Base-by-base conservation (phyloP, 2,113 vertebrate species). In the Tinamus guttatus region DNA sequence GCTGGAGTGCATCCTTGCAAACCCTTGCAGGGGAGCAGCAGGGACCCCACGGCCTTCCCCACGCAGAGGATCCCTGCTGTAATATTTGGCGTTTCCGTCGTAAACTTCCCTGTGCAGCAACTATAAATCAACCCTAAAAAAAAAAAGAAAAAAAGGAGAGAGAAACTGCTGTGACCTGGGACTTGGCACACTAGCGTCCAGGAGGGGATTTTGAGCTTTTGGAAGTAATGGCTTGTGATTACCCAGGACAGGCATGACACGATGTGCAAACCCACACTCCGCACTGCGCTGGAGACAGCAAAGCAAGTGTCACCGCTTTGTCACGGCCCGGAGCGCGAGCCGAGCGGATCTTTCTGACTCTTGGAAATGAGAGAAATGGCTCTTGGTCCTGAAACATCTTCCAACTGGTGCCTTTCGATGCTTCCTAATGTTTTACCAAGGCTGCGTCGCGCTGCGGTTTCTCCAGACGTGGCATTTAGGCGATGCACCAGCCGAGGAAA, bases 401-500 rank as follows among this genome's bases (percentile, higher is more conserved):
- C 60, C 5, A 3, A 76, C 74, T 69, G 58, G 80, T 88, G 32
- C 34, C 40, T 13, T 77, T 47, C 56, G 67, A 52, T 41, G 3
- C 19, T 62, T 36, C 60, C 36, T 76, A 73, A 62, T 73, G 79
- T 24, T 24, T 22, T 19, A 24, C 49, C 49, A 11, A 49, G 49
- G 49, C 22, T 24, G 49, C 18, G 45, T 16, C 18, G 45, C 45
- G 43, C 94, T 94, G 95, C 69, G 80, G 80, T 86, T 92, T 96
- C 96, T 96, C 95, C 54, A 89, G 86, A 91, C 85, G 96, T 81
- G 93, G 95, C 97, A 94, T 97, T 97, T 97, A 93, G 85, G 94
- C 96, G 97, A 97, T 96, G 95, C 92, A 97, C 95, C 97, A 97
- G 96, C 96, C 95, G 97, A 97, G 97, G 96, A 97, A 97, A 97